phyloP scores from a whole-genome alignment of 1,140 invertebrate species.

The Drosophila guanche region DNA sequence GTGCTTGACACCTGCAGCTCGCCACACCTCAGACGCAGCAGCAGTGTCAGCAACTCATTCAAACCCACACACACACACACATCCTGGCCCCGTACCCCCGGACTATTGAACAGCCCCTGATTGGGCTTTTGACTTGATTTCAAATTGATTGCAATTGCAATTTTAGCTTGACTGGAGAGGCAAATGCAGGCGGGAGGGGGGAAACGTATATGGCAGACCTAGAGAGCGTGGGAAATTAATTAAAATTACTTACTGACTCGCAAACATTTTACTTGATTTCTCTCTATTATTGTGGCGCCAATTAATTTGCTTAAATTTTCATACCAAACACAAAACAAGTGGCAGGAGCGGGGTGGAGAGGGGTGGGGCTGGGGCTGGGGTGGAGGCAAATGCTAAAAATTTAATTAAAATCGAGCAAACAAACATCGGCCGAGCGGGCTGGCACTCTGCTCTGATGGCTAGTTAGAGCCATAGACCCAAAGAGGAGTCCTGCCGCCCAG shows the following conservation, averaged over 20 bases:
- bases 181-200: too few relatives aligned
- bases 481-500: too few relatives aligned
- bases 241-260: constrained; percentile 60
- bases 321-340: constrained; percentile 39
- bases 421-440: constrained; percentile 7
- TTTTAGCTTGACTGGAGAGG: constrained; percentile 34
- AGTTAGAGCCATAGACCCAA: constrained; percentile 13
- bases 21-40: not conserved
- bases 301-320: constrained; percentile 66
- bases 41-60: not conserved
- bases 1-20: constrained; percentile 21
- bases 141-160: constrained; percentile 63
- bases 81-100: not conserved
- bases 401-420: constrained; percentile 65
- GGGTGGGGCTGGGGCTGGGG: too few relatives aligned
- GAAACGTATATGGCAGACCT: too few relatives aligned
- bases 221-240: constrained; percentile 52
- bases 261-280: constrained; percentile 40
- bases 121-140: constrained; percentile 52
- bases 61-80: constrained; percentile 5
- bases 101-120: constrained; percentile 21
- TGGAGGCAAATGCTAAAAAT: constrained; percentile 57
- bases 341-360: too few relatives aligned
- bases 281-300: constrained; percentile 36
- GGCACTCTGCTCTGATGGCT: not conserved